phyloP scores from a whole-genome alignment of 2,113 vertebrate genomes.

The Sturnira hondurensis region DNA sequence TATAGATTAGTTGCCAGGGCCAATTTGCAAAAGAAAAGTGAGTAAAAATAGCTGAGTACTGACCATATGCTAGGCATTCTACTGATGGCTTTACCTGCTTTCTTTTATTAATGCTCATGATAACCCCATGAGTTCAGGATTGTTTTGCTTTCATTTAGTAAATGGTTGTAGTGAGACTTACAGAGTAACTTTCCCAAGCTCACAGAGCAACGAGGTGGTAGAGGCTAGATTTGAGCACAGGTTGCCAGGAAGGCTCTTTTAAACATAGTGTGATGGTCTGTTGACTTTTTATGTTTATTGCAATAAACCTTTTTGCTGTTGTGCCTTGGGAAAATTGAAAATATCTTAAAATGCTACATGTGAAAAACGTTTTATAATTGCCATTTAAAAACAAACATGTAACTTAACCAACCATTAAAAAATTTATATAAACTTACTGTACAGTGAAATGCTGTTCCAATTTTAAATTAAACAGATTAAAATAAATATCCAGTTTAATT shows the following conservation, averaged over 20 bases:
- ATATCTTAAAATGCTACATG: conserved; percentile 54
- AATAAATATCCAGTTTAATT: conserved; percentile 62
- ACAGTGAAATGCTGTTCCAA: conserved; percentile 59
- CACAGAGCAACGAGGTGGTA: not conserved
- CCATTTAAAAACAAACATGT: conserved; percentile 53
- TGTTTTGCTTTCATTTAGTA: conserved; percentile 29
- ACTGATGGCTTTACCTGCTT: not conserved
- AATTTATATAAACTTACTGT: conserved; percentile 51
- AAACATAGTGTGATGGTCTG: conserved; percentile 73
- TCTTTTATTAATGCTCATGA: not conserved
- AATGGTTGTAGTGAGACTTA: not conserved
- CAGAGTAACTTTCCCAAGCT: not conserved
- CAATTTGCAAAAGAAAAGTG: not conserved
- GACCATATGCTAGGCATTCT: not conserved
- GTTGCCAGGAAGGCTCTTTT: conserved; percentile 27
- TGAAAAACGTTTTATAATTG: conserved; percentile 57
- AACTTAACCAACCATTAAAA: conserved; percentile 61
- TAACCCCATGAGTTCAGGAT: not conserved
- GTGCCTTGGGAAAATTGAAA: conserved; percentile 54
- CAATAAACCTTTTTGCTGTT: conserved; percentile 54
- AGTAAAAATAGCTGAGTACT: not conserved
- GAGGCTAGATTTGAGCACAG: not conserved
- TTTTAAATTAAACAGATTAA: conserved; percentile 64
- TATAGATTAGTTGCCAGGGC: not conserved
- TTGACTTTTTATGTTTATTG: conserved; percentile 65